Percentiles rank a stretch among this genome's conserved stretches.
Evolutionary conservation across 2,113 vertebrate species (phyloP).

Genomic region (Crotalus viridis): DNA sequence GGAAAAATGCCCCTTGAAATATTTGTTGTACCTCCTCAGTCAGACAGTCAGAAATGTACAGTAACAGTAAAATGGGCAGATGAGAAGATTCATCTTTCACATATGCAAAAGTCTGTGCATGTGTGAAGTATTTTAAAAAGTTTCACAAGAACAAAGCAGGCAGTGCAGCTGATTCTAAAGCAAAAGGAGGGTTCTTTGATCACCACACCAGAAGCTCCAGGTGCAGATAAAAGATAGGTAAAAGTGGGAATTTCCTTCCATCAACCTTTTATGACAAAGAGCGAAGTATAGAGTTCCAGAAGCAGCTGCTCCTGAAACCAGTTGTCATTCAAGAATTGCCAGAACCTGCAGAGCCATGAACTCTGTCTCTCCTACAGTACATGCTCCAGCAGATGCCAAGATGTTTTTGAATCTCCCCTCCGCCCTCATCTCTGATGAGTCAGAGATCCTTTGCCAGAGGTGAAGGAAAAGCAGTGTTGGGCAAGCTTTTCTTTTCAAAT

Average conservation of each 20-base stretch:
- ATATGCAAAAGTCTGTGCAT: neutral
- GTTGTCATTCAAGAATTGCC: constrained; percentile 7
- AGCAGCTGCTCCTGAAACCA: constrained; percentile 19
- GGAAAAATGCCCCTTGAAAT: neutral
- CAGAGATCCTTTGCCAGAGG: neutral
- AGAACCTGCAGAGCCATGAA: constrained; percentile 7
- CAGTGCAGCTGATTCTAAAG: neutral
- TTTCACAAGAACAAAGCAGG: neutral
- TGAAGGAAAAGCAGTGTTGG: neutral
- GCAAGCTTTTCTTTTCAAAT: neutral
- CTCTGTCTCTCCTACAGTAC: neutral
- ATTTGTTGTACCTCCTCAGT: neutral
- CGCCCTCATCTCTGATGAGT: neutral
- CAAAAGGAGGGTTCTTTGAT: neutral
- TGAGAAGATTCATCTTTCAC: neutral
- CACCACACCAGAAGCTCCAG: constrained; percentile 11
- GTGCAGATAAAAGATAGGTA: constrained; percentile 30
- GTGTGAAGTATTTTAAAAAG: neutral
- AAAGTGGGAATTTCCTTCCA: constrained; percentile 21
- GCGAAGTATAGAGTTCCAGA: constrained; percentile 1
- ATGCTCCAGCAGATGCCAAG: neutral
- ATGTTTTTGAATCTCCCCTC: neutral
- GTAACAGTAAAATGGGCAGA: neutral
- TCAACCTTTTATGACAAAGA: constrained; percentile 2
- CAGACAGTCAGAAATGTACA: neutral